phyloP scores from a whole-genome alignment of 2,888 invertebrate genomes.

The Dynastes hyllus region DNA sequence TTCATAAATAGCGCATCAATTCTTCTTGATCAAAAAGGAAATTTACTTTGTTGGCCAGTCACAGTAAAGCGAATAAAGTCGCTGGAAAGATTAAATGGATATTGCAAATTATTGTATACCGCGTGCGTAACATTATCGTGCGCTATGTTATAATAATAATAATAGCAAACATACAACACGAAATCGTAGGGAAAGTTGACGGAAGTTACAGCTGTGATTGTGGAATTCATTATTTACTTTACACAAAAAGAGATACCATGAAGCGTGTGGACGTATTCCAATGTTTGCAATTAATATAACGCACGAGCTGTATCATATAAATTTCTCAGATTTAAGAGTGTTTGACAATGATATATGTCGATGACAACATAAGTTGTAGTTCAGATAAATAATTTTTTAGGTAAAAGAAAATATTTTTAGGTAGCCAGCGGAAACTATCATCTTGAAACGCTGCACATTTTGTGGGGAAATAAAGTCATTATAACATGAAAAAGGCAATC shows the following conservation, averaged over 20 bases:
- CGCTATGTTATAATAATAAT: slow-evolving; percentile 3
- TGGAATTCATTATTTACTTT: neutral
- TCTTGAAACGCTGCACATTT: too few relatives aligned
- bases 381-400: too few relatives aligned
- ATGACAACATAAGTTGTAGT: too few relatives aligned
- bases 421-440: too few relatives aligned
- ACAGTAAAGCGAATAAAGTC: too few relatives aligned
- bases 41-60: neutral
- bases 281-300: slow-evolving; percentile 1
- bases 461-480: too few relatives aligned
- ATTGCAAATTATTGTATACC: neutral
- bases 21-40: too few relatives aligned
- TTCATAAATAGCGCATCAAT: too few relatives aligned
- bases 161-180: neutral
- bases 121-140: neutral
- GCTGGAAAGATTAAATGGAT: too few relatives aligned
- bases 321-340: neutral
- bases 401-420: too few relatives aligned
- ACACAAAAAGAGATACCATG: neutral
- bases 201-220: neutral
- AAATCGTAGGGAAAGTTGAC: slow-evolving; percentile 15
- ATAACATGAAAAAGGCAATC: too few relatives aligned
- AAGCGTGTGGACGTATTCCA: neutral
- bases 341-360: too few relatives aligned
- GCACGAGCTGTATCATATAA: neutral